Conservation (phyloP, 92 coral and sea anemone genomes). For the Heteractis magnifica region DNA sequence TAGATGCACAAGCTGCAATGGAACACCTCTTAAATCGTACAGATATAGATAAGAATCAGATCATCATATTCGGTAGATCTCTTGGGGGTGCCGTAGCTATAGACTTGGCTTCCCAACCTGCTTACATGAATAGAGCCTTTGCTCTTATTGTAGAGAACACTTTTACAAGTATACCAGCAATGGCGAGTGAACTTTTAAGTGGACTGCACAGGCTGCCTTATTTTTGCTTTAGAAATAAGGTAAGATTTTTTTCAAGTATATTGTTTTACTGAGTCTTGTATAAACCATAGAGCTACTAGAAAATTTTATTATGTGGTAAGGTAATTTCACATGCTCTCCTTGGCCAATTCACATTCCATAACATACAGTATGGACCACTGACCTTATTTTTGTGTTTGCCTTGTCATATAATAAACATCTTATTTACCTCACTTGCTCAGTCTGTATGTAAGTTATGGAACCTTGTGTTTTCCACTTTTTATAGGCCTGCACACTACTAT, state of each 20-base stretch:
- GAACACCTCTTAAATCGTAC: conserved; percentile 81
- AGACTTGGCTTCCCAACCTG: conserved; percentile 73
- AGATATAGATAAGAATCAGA: conserved; percentile 84
- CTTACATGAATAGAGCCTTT: conserved; percentile 73
- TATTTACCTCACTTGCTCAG: no score
- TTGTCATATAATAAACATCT: no score
- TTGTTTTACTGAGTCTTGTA: no score
- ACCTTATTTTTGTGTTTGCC: no score
- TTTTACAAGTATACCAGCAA: conserved; percentile 90
- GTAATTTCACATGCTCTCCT: no score
- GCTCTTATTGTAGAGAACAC: conserved; percentile 95
- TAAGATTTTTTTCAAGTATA: conserved; percentile 4
- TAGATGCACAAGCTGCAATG: conserved; percentile 91
- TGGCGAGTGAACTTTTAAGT: conserved; percentile 83
- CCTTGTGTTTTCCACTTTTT: no score
- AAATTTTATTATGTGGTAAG: no score
- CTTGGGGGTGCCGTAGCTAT: conserved; percentile 98
- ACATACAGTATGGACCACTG: no score
- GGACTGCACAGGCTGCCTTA: conserved; percentile 88
- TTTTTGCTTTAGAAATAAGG: conserved; percentile 97
- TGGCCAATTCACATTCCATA: no score
- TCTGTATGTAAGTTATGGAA: no score
- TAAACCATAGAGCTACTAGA: no score
- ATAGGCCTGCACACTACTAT: no score
- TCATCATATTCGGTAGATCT: conserved; percentile 91